A percentile compares a stretch with the other conserved stretches of the same genome.
Evolutionary conservation across 2,888 invertebrate species (phyloP).

Genomic region (Nowickia ferox): DNA sequence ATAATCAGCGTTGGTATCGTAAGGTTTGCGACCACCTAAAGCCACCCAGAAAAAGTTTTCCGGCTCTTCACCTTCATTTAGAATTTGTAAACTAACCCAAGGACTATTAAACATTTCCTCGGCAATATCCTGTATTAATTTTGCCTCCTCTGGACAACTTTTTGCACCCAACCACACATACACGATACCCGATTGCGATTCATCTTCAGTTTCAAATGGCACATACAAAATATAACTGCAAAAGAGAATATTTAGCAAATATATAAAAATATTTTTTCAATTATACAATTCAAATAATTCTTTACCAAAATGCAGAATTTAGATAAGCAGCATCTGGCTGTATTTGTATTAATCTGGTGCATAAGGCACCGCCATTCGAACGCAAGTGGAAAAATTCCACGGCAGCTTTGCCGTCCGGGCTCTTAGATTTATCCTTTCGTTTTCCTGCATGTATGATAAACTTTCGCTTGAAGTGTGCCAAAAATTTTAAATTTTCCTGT

Average conservation of each 20-base stretch:
- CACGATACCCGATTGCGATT: constrained; percentile 92
- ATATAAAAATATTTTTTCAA: background rate
- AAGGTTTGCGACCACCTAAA: constrained; percentile 94
- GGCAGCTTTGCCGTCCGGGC: constrained; percentile 84
- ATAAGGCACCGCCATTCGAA: constrained; percentile 97
- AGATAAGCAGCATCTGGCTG: constrained; percentile 92
- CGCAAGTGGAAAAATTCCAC: constrained; percentile 97
- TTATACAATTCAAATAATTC: background rate
- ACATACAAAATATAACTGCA: constrained; percentile 95
- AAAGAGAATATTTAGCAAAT: constrained; percentile 11
- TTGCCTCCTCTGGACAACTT: constrained; percentile 92
- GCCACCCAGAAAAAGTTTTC: constrained; percentile 99
- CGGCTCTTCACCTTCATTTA: constrained; percentile 97
- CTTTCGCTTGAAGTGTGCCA: constrained; percentile 97
- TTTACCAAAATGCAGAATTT: constrained; percentile 97
- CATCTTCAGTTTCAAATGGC: constrained; percentile 93
- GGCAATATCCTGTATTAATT: constrained; percentile 94
- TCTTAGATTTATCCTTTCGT: constrained; percentile 85
- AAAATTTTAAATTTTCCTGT: constrained; percentile 98
- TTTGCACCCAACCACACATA: constrained; percentile 98
- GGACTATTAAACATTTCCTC: constrained; percentile 95
- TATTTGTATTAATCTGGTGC: constrained; percentile 95
- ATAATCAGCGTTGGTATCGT: constrained; percentile 94
- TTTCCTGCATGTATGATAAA: constrained; percentile 96
- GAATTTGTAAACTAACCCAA: constrained; percentile 90